Percentiles rank a stretch among this genome's conserved stretches.
Conservation (phyloP, 2,797 vertebrate genomes). For the Basileuterus tristriatus region DNA sequence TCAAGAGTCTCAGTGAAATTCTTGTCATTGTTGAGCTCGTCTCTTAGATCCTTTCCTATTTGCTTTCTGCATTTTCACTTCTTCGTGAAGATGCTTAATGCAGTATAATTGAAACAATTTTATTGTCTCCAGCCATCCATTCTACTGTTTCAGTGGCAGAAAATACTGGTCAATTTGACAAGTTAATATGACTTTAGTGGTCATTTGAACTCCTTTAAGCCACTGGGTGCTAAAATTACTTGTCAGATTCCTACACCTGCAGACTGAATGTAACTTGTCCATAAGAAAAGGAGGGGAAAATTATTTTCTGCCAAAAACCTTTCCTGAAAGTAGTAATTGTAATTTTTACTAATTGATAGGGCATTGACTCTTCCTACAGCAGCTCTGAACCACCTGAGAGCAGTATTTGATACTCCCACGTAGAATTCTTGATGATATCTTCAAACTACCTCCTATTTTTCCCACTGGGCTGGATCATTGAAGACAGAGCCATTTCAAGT, state of each 20-base stretch:
- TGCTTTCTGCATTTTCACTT: conserved; percentile 70
- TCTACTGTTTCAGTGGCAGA: conserved; percentile 78
- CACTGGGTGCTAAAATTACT: conserved; percentile 77
- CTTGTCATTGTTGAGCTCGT: conserved; percentile 11
- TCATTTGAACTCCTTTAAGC: conserved; percentile 83
- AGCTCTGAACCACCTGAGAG: background rate
- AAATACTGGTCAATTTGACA: conserved; percentile 84
- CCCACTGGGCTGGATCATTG: background rate
- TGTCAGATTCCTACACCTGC: conserved; percentile 75
- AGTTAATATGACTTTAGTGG: conserved; percentile 81
- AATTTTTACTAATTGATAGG: conserved; percentile 63
- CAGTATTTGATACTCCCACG: background rate
- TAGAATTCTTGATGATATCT: background rate
- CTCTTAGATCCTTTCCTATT: conserved; percentile 57
- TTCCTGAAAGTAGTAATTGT: conserved; percentile 51
- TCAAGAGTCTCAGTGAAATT: conserved; percentile 28
- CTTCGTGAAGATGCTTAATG: conserved; percentile 75
- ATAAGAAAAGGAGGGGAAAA: background rate
- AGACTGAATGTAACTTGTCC: conserved; percentile 51
- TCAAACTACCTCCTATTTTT: background rate
- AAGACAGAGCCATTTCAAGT: background rate
- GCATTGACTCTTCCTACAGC: conserved; percentile 12
- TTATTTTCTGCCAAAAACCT: conserved; percentile 54
- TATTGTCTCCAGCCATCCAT: conserved; percentile 81
- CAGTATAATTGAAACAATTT: conserved; percentile 85